Base-by-base conservation (phyloP, 2,797 vertebrate genomes). In the Streptopelia turtur region DNA sequence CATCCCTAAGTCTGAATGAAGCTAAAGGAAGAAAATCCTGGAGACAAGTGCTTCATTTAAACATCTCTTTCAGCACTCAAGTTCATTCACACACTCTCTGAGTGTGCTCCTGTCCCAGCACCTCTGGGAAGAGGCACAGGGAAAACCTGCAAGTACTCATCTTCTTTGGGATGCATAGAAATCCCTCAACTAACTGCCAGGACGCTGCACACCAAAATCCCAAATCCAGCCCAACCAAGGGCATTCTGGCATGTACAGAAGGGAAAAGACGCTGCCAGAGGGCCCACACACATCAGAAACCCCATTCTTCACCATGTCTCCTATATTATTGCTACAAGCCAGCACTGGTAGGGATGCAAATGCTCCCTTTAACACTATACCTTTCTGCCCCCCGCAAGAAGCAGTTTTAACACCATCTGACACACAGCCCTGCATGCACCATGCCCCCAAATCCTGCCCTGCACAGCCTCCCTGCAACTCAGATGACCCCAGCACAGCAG, bases 1-100 rank as follows among this genome's bases (percentile, higher is more conserved):
- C 91, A 55, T 59, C 81, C 75, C 11, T 39, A 71, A 86, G 68
- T 60, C 60, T 93, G 95, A 97, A 95, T 91, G 93, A 93, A 95
- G 94, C 50, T 43, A n/a, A 60, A 57, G 80, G 75, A 85, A 96
- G 83, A 80, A 37, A 96, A 93, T 71, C 87, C 68, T 9, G 21
- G 78, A 89, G 84, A 89, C 3, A 6, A 79, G 47, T 21, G 9
- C 76, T 95, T 94, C 79, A 18, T 85, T 81, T 83, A 31, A 60
- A 5, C 4, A 0, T 37, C 72, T 60, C 70, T 65, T 68, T 49
- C 78, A 72, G 49, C 22, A 3, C 64, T 89, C 14, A 59, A 9
- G 5, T 92, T 72, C 65, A 90, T 94, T 95, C 84, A 56, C 17
- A 6, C 2, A 3, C 57, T n/a, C n/a, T 50, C 4, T 1, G 56